phyloP scores from a whole-genome alignment of 2,797 vertebrate species.

The Rallus crepitans region DNA sequence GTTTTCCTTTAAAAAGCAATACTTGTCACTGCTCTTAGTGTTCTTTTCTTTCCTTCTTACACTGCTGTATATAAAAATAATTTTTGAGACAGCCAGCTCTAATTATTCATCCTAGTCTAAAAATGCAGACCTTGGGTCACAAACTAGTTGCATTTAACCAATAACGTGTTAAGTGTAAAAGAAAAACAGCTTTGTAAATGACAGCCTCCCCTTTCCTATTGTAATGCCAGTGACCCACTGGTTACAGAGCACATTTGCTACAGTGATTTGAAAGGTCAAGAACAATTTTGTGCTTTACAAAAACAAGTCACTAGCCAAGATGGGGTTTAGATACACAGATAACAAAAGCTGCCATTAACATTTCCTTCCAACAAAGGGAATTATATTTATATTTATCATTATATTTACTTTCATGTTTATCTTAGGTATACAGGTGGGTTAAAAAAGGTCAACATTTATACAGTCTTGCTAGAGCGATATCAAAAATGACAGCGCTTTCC shows the following conservation, averaged over 20 bases:
- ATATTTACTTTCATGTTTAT: not conserved
- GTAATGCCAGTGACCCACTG: not conserved
- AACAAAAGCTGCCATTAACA: not conserved
- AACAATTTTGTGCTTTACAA: not conserved
- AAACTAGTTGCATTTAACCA: not conserved
- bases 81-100: not conserved
- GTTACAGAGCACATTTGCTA: not conserved
- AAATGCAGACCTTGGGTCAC: not conserved
- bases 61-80: not conserved
- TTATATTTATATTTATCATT: not conserved
- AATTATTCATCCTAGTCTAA: not conserved
- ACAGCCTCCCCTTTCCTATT: not conserved
- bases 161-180: not conserved
- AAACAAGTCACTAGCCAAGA: not conserved
- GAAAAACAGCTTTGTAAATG: not conserved
- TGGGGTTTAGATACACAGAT: not conserved
- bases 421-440: not conserved
- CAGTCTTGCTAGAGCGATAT: not conserved
- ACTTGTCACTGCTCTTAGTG: not conserved
- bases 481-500: not conserved
- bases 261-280: slow-evolving; percentile 31
- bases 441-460: slow-evolving; percentile 12
- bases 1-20: not conserved
- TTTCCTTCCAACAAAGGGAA: not conserved
- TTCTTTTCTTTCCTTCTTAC: not conserved